Evolutionary conservation across 2,888 invertebrate genomes (phyloP).

Genomic region (Drosophila flavopinicola): DNA sequence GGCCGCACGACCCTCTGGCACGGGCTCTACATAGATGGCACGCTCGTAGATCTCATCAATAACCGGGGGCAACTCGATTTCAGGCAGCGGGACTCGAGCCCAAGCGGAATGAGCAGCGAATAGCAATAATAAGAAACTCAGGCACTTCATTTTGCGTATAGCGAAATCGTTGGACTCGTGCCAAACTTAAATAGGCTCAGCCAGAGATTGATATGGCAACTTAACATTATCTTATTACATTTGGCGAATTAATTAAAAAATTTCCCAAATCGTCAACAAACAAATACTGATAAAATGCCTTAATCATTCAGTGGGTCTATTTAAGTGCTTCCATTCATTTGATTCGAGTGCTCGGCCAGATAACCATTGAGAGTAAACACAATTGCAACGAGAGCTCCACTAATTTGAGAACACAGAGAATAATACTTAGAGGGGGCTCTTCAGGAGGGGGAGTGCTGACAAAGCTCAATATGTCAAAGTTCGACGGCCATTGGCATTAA

Average conservation of each 20-base stretch:
- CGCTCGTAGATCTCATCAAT: conserved; percentile 51
- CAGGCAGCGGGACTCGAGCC: conserved; percentile 50
- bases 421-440: background rate
- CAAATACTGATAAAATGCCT: conserved; percentile 15
- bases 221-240: conserved; percentile 29
- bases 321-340: conserved; percentile 25
- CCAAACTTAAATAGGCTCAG: conserved; percentile 59
- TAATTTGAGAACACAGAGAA: background rate
- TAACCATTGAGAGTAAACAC: conserved; percentile 15
- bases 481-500: conserved; percentile 73
- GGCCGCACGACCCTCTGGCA: conserved; percentile 51
- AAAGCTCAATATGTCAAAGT: conserved; percentile 76
- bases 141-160: conserved; percentile 68
- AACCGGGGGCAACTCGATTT: conserved; percentile 53
- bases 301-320: conserved; percentile 35
- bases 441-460: conserved; percentile 1
- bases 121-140: conserved; percentile 59
- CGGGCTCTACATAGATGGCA: conserved; percentile 31
- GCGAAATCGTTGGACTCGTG: conserved; percentile 2
- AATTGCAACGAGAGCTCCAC: background rate
- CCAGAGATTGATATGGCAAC: conserved; percentile 11
- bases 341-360: conserved; percentile 25
- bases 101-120: conserved; percentile 45
- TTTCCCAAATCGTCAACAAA: conserved; percentile 20
- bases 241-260: conserved; percentile 57